Conservation (phyloP, 1,140 invertebrate species). For the Dufourea novaeangliae region DNA sequence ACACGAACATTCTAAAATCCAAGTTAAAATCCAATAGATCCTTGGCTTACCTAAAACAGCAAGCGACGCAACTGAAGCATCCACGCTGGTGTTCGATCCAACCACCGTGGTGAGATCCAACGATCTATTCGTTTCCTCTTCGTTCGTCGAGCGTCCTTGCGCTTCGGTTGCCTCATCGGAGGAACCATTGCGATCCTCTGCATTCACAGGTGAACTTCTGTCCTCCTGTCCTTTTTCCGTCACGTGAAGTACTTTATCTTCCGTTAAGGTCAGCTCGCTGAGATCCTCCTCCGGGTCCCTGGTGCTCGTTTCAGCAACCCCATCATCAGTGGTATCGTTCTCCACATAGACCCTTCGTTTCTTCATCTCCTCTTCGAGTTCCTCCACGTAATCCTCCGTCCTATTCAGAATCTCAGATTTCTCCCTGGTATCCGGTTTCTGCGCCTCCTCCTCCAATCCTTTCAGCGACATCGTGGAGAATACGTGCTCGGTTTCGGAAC, state of each 20-base stretch:
- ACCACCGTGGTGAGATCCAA: background rate
- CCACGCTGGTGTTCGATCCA: slow-evolving; percentile 15
- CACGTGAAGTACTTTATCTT: slow-evolving; percentile 1
- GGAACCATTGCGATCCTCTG: slow-evolving; percentile 5
- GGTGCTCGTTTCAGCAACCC: slow-evolving; percentile 3
- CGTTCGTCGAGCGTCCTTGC: slow-evolving; percentile 10
- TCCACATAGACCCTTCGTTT: slow-evolving; percentile 30
- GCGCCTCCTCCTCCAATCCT: slow-evolving; percentile 12
- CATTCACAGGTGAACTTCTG: slow-evolving; percentile 23
- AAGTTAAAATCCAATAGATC: too few relatives aligned
- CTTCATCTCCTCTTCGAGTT: slow-evolving; percentile 47
- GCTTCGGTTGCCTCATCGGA: slow-evolving; percentile 20
- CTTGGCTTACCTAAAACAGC: slow-evolving; percentile 66
- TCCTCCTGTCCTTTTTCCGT: slow-evolving; percentile 15
- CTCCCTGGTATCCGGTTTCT: background rate
- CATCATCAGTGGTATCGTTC: slow-evolving; percentile 49
- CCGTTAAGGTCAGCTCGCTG: slow-evolving; percentile 22
- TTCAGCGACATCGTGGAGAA: slow-evolving; percentile 33
- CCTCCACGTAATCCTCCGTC: slow-evolving; percentile 45
- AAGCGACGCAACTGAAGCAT: slow-evolving; percentile 38
- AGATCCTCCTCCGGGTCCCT: slow-evolving; percentile 43
- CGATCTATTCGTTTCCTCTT: slow-evolving; percentile 28
- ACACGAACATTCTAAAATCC: too few relatives aligned
- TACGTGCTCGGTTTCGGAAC: slow-evolving; percentile 18
- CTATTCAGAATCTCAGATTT: slow-evolving; percentile 19